Evolutionary conservation across 2,888 invertebrate species (phyloP).

Genomic region (Hyalella azteca): DNA sequence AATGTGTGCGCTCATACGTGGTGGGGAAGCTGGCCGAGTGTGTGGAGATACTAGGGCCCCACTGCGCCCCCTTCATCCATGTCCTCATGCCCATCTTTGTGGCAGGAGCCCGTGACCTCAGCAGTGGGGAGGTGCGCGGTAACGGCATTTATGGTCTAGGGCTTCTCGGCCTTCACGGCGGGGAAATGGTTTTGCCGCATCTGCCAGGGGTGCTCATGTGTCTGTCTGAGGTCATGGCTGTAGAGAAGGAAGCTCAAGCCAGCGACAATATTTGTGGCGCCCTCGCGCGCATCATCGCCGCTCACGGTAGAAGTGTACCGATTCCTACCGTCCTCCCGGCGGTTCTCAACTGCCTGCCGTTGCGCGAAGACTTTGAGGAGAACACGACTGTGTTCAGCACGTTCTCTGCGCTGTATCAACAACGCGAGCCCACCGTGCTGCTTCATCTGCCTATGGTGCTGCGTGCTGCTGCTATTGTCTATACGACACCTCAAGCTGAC

Average conservation of each 20-base stretch:
- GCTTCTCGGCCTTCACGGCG: conserved; percentile 71
- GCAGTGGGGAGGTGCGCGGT: conserved; percentile 73
- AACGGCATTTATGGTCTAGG: conserved; percentile 79
- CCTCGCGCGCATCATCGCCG: conserved; percentile 74
- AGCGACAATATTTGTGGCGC: conserved; percentile 81
- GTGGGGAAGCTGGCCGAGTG: conserved; percentile 78
- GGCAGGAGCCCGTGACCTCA: conserved; percentile 69
- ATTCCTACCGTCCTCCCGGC: conserved; percentile 77
- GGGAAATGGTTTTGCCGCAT: conserved; percentile 64
- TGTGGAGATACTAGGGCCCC: conserved; percentile 68
- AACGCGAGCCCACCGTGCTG: conserved; percentile 68
- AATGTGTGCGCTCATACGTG: conserved; percentile 74
- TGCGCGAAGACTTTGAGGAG: conserved; percentile 77
- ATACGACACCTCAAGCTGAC: conserved; percentile 67
- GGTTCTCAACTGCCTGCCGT: conserved; percentile 73
- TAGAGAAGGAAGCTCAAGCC: conserved; percentile 72
- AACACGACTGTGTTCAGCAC: conserved; percentile 74
- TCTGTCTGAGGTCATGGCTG: conserved; percentile 71
- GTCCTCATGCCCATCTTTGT: conserved; percentile 72
- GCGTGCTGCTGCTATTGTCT: conserved; percentile 67
- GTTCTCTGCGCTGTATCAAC: conserved; percentile 70
- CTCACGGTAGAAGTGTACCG: conserved; percentile 71
- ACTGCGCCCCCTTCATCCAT: conserved; percentile 67
- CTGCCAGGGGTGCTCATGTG: conserved; percentile 72
- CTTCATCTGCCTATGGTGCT: conserved; percentile 68